These are phyloP conservation scores for Puffinus mauretanicus DNA, from an alignment of 2,113 vertebrate species.

Conservation along the genomic window DNA sequence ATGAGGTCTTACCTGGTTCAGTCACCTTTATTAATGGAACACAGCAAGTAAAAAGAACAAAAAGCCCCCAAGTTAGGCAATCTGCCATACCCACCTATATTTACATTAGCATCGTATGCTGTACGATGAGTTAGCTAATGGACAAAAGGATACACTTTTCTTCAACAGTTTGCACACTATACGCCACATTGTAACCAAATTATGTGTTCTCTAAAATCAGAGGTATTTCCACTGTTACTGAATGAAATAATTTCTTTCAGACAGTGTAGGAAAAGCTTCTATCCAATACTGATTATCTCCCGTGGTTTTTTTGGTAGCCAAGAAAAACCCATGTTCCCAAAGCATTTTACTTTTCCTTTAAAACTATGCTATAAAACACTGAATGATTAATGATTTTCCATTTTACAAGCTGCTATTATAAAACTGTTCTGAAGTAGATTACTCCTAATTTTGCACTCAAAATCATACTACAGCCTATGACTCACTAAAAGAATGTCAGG, in stretches of 20 bases:
- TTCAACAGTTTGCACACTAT: background rate
- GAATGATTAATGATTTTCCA: background rate
- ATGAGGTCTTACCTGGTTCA: background rate
- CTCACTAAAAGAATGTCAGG: background rate
- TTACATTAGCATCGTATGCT: background rate
- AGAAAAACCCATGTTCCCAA: background rate
- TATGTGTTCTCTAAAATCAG: background rate
- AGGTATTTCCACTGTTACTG: background rate
- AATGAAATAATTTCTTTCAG: background rate
- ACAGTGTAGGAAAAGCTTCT: background rate
- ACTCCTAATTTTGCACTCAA: constrained; percentile 26
- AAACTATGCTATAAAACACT: background rate
- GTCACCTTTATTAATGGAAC: background rate
- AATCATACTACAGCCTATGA: background rate
- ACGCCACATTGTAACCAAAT: background rate
- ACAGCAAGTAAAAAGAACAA: background rate
- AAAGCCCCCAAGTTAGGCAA: background rate
- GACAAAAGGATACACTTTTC: background rate
- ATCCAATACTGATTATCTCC: background rate
- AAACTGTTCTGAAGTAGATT: constrained; percentile 12
- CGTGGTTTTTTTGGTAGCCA: background rate
- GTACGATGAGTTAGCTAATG: background rate
- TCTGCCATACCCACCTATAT: background rate
- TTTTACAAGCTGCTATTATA: background rate
- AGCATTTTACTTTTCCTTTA: background rate